Evolutionary conservation across 2,797 vertebrate species (phyloP).

Genomic region (Chiloscyllium punctatum): DNA sequence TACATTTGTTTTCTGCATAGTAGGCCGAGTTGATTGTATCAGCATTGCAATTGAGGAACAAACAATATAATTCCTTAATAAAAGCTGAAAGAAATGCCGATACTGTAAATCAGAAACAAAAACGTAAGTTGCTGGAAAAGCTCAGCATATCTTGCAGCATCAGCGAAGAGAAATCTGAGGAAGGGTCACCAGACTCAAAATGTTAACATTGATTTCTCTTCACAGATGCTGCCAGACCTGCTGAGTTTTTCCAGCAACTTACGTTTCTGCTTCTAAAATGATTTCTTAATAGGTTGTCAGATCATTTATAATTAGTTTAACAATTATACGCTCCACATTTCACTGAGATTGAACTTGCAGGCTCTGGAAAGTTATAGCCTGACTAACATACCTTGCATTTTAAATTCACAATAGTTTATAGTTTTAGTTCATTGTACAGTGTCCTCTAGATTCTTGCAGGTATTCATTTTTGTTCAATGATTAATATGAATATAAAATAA

Average conservation of each 20-base stretch:
- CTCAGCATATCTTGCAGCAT: too few species aligned
- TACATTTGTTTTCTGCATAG: neutral
- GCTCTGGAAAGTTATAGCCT: neutral
- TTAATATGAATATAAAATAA: neutral
- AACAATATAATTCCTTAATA: neutral
- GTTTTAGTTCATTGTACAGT: neutral
- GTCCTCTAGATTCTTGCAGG: neutral
- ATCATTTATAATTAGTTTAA: constrained; percentile 25
- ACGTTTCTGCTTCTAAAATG: neutral
- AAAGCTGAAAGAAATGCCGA: too few species aligned
- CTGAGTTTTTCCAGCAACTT: too few species aligned
- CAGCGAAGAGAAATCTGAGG: too few species aligned
- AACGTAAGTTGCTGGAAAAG: too few species aligned
- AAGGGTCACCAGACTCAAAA: too few species aligned
- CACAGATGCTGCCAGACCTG: too few species aligned
- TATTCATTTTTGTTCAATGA: neutral
- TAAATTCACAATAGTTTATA: neutral
- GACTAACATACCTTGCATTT: too few species aligned
- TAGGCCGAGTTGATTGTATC: too few species aligned
- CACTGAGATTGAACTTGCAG: neutral
- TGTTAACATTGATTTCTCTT: too few species aligned
- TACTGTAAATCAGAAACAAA: too few species aligned
- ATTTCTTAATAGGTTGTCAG: constrained; percentile 5
- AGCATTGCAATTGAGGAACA: neutral
- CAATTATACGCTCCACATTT: constrained; percentile 31